phyloP scores from a whole-genome alignment of 2,113 vertebrate species.

The Hemiscyllium ocellatum region DNA sequence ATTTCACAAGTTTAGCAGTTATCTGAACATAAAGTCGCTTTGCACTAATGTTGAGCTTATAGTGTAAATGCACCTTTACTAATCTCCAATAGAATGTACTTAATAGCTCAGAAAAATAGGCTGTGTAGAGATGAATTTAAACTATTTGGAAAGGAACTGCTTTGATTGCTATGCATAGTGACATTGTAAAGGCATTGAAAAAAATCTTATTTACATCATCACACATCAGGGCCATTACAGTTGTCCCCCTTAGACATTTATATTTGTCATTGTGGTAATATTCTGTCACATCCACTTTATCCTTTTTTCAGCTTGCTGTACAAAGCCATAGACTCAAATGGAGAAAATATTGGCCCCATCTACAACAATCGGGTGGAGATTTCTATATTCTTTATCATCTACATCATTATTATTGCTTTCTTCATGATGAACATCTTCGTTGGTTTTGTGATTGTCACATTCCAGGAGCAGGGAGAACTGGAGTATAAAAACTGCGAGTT shows the following conservation, averaged over 20 bases:
- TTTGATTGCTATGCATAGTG: background rate
- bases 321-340: conserved; percentile 95
- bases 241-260: background rate
- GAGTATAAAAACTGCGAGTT: conserved; percentile 99
- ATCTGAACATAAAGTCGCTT: background rate
- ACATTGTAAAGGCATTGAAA: background rate
- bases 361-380: conserved; percentile 98
- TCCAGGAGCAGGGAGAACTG: conserved; percentile 97
- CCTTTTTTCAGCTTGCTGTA: conserved; percentile 73
- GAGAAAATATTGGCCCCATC: conserved; percentile 86
- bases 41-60: background rate
- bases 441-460: conserved; percentile 97
- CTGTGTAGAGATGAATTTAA: background rate
- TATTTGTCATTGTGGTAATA: background rate
- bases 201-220: background rate
- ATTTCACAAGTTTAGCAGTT: background rate
- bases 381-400: conserved; percentile 98
- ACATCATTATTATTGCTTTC: conserved; percentile 99
- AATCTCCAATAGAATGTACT: background rate
- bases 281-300: background rate
- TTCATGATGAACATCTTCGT: conserved; percentile 99
- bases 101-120: background rate
- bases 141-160: background rate
- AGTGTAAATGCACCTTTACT: background rate
- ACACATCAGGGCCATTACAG: background rate